Evolutionary conservation across 2,888 invertebrate species (phyloP).

Genomic region (Leptinotarsa juncta): DNA sequence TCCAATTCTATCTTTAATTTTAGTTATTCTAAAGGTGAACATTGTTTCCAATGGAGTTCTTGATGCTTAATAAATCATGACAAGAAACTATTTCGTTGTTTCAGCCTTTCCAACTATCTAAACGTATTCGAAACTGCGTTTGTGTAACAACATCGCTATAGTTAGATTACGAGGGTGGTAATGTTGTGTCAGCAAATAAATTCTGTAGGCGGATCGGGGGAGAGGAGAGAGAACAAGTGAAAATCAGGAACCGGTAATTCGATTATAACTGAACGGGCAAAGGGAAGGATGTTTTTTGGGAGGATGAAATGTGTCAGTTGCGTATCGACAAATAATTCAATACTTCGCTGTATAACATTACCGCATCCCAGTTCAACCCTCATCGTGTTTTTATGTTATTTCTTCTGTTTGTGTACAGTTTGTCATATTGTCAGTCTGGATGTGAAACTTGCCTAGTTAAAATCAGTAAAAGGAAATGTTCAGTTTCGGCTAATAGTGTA

Average conservation of each 20-base stretch:
- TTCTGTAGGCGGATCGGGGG: constrained; percentile 9
- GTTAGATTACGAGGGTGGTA: constrained; percentile 26
- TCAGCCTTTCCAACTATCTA: background rate
- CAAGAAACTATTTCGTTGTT: no score
- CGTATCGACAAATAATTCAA: constrained; percentile 14
- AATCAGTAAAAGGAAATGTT: no score
- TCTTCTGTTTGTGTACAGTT: background rate
- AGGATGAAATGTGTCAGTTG: constrained; percentile 4
- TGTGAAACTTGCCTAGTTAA: no score
- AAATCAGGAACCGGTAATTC: constrained; percentile 24
- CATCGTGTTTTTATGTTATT: background rate
- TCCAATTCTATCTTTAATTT: no score
- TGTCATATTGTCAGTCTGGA: background rate
- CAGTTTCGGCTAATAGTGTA: no score
- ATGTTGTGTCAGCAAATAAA: constrained; percentile 27
- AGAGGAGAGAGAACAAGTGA: constrained; percentile 25
- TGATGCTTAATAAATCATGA: no score
- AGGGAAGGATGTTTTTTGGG: constrained; percentile 16
- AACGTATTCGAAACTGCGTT: background rate
- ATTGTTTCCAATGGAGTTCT: no score
- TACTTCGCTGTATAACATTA: background rate
- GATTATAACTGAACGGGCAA: constrained; percentile 13
- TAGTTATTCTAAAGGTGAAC: no score
- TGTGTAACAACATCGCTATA: constrained; percentile 17
- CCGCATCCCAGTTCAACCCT: background rate